A percentile compares a stretch with the other conserved stretches of the same genome.
Conservation (phyloP, 1,140 invertebrate genomes). For the Periplaneta americana region DNA sequence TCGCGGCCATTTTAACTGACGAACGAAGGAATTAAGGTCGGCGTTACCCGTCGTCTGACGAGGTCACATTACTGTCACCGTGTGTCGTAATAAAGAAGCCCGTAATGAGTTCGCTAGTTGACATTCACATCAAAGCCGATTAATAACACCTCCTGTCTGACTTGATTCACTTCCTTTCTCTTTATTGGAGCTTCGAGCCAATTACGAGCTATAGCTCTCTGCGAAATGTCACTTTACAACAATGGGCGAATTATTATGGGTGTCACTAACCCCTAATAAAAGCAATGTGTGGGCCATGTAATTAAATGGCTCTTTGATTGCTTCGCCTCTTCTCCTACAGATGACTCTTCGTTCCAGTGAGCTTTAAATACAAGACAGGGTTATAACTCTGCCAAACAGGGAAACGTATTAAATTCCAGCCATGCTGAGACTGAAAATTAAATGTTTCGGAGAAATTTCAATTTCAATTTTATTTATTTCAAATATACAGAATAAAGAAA, state of each 20-base stretch:
- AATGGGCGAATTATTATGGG: background rate
- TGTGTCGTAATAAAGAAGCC: background rate
- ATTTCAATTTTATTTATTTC: no score
- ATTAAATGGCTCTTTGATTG: background rate
- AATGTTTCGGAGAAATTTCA: no score
- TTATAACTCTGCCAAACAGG: background rate
- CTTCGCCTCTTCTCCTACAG: background rate
- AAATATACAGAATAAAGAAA: no score
- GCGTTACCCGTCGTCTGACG: no score
- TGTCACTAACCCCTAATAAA: background rate
- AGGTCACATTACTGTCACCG: no score
- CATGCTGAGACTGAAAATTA: no score
- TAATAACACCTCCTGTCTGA: background rate
- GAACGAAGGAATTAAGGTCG: no score
- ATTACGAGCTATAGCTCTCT: background rate
- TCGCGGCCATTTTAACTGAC: no score
- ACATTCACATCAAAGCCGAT: background rate
- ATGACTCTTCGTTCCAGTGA: background rate
- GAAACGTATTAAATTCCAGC: no score
- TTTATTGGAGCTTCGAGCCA: background rate
- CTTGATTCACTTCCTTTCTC: no score
- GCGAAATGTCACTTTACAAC: background rate
- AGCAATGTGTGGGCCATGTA: background rate
- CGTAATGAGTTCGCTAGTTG: background rate
- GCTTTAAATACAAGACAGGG: background rate